Evolutionary conservation across 1,140 invertebrate species (phyloP), one percentile per base, ranked within the genome.

Genomic region (Papilio polyxenes): DNA sequence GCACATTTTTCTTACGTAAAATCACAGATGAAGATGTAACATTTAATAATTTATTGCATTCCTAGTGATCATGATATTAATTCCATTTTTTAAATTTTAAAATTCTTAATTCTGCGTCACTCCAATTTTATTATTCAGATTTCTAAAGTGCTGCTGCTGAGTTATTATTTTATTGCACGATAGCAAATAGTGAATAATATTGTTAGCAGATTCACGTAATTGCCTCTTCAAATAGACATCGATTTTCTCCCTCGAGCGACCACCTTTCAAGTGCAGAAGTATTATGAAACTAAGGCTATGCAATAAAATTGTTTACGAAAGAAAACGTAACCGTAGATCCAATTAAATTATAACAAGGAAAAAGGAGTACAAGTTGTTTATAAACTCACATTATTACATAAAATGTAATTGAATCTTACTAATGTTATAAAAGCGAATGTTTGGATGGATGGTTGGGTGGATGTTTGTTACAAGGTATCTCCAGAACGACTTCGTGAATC

Each of bases 211-310:
- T 72, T 72, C 31, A 10, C 10, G 65, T 72, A 72, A 72, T 72
- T 72, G 31, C 65, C 11, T 72, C 31, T 72, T 31, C 65, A 37
- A 72, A 31, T 37, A 37, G 65, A 37, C 65, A 37, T 72, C 31
- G 65, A 72, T 72, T 72, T 72, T 72, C 23, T 72, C 11, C 4
- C 5, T 37, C 11, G 31, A 72, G 65, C 65, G 23, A 37, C 65
- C 31, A 4, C 31, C 65, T 72, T 37, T 72, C 65, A 72, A 72
- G 65, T 23, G 31, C 65, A 72, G 65, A 40, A 62, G 59, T 72
- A 72, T 72, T 72, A 72, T 72, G 65, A 72, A 37, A 72, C 65
- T 37, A 72, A 37, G 37, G 65, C 23, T 10, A 37, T 72, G 65
- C 65, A 72, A 37, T 72, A 72, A 72, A 37, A 72, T 72, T 37